These are phyloP conservation scores for Yoshiicerus persimilis DNA, from an alignment of 1,140 invertebrate species.

Conservation along the genomic window DNA sequence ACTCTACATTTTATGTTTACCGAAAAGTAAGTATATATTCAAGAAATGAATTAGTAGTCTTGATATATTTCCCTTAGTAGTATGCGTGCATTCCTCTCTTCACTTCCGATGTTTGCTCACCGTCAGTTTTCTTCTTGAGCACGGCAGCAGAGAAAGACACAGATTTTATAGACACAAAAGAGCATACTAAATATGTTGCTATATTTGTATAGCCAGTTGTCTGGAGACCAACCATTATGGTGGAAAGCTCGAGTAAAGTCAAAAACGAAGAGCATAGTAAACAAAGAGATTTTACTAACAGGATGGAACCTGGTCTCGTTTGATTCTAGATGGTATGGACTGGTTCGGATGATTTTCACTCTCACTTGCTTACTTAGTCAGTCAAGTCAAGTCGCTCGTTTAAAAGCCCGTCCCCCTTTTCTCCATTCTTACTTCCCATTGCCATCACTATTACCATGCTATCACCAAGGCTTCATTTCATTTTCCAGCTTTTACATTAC, in stretches of 20 bases:
- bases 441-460: background rate
- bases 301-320: background rate
- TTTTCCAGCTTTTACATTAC: background rate
- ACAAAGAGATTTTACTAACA: background rate
- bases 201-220: no score
- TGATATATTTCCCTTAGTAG: background rate
- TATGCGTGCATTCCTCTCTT: background rate
- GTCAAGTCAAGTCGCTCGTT: background rate
- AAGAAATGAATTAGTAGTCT: background rate
- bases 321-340: background rate
- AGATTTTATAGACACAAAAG: background rate
- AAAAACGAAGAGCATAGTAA: background rate
- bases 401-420: background rate
- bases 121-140: background rate
- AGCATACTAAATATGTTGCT: no score
- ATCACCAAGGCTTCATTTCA: background rate
- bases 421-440: background rate
- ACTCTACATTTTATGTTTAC: background rate
- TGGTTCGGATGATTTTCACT: background rate
- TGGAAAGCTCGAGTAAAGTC: no score
- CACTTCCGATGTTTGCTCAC: background rate
- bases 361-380: background rate
- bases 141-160: background rate
- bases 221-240: no score
- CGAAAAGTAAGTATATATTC: background rate